Evolutionary conservation across 2,113 vertebrate genomes (phyloP).

Genomic region (Typhlomys cinereus): DNA sequence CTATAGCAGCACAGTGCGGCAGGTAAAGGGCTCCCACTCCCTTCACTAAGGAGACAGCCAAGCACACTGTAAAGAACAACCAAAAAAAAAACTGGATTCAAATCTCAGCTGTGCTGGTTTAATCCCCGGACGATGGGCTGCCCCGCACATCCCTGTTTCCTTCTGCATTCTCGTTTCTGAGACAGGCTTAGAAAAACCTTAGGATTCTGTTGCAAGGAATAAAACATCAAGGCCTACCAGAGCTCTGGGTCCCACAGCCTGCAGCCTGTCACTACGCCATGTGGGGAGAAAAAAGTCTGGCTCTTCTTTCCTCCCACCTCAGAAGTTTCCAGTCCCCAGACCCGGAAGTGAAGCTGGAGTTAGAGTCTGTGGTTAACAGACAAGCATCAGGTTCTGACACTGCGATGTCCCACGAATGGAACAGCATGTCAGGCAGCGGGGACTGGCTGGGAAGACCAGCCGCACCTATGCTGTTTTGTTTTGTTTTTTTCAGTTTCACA

Average conservation of each 20-base stretch:
- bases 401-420: neutral
- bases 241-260: neutral
- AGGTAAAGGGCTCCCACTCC: too few relatives aligned
- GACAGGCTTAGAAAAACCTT: neutral
- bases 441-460: neutral
- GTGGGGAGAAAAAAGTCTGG: neutral
- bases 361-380: too few relatives aligned
- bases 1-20: too few relatives aligned
- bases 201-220: neutral
- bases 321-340: neutral
- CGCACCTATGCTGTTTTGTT: neutral
- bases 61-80: neutral
- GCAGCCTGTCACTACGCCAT: neutral
- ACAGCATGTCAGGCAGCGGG: neutral
- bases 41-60: neutral
- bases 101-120: neutral
- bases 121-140: neutral
- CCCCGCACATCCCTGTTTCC: neutral
- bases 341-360: neutral
- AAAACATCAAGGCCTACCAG: neutral
- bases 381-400: accelerated
- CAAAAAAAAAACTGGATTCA: neutral
- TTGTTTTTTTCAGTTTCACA: neutral
- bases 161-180: neutral
- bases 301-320: neutral